A percentile compares a stretch with the other conserved stretches of the same genome.
phyloP scores from a whole-genome alignment of 2,113 vertebrate genomes.

The Dryoscopus gambensis region DNA sequence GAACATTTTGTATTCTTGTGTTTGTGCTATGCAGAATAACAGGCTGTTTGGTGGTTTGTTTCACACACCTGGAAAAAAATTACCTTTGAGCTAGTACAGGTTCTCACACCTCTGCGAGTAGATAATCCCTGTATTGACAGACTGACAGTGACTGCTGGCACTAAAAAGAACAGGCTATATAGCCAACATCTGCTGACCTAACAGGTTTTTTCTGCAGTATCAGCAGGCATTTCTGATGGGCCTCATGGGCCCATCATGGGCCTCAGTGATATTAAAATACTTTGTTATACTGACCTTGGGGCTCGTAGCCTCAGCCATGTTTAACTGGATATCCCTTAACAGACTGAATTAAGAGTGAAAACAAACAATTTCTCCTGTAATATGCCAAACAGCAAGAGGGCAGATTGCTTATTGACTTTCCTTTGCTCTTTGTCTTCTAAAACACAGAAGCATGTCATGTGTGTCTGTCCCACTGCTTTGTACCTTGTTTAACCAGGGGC shows the following conservation, averaged over 20 bases:
- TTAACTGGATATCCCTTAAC: neutral
- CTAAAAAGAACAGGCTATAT: neutral
- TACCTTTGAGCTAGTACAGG: neutral
- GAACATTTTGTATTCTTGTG: neutral
- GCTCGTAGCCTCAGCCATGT: neutral
- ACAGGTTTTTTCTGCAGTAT: too few relatives aligned
- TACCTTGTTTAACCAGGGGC: neutral
- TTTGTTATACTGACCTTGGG: neutral
- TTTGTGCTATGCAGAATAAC: neutral
- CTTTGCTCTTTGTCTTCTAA: neutral
- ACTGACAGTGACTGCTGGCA: neutral
- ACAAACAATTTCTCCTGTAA: neutral
- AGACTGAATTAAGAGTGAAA: neutral
- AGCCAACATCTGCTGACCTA: neutral
- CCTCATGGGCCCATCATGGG: too few relatives aligned
- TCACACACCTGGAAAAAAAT: neutral
- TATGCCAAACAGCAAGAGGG: neutral
- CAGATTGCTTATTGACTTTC: neutral
- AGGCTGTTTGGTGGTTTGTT: neutral
- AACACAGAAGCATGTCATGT: neutral
- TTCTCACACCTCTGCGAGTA: neutral
- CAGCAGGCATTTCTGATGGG: neutral
- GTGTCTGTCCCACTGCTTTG: neutral
- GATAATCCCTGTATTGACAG: neutral
- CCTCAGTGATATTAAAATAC: neutral